Conservation (phyloP, 2,113 vertebrate genomes). For the Macquaria ambigua region DNA sequence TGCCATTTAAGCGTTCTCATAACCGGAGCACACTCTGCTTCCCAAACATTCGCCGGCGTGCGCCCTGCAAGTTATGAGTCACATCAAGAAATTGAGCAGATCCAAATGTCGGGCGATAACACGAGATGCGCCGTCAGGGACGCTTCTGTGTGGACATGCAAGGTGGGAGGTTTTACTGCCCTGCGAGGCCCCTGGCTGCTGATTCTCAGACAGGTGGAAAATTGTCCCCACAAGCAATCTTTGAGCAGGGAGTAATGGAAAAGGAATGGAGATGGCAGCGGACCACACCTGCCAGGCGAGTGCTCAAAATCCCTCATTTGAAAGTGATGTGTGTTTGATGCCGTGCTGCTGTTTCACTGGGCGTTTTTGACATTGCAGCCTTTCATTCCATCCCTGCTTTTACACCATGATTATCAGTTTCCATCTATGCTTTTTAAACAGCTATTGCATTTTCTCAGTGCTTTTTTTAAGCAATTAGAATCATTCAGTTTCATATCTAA, state of each 20-base stretch:
- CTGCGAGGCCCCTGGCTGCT: conserved; percentile 17
- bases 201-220: conserved; percentile 69
- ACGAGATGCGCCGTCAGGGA: not conserved
- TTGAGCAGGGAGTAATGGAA: conserved; percentile 54
- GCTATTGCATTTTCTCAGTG: not conserved
- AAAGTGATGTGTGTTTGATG: conserved; percentile 21
- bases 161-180: conserved; percentile 37
- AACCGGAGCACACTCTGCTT: not conserved
- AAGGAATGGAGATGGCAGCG: conserved; percentile 32
- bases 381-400: not conserved
- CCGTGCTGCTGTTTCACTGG: not conserved
- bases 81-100: conserved; percentile 16
- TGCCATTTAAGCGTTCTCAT: not conserved
- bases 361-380: not conserved
- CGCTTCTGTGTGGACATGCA: conserved; percentile 14
- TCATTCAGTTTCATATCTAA: conserved; percentile 15
- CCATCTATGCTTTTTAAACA: not conserved
- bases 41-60: not conserved
- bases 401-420: not conserved
- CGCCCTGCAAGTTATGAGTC: not conserved
- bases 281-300: conserved; percentile 32
- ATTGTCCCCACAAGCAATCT: conserved; percentile 65
- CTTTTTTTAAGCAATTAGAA: conserved; percentile 12
- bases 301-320: conserved; percentile 38
- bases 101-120: not conserved